A percentile compares a stretch with the other conserved stretches of the same genome.
These are phyloP conservation scores for Papilio machaon DNA, from an alignment of 1,140 invertebrate species.

Conservation along the genomic window DNA sequence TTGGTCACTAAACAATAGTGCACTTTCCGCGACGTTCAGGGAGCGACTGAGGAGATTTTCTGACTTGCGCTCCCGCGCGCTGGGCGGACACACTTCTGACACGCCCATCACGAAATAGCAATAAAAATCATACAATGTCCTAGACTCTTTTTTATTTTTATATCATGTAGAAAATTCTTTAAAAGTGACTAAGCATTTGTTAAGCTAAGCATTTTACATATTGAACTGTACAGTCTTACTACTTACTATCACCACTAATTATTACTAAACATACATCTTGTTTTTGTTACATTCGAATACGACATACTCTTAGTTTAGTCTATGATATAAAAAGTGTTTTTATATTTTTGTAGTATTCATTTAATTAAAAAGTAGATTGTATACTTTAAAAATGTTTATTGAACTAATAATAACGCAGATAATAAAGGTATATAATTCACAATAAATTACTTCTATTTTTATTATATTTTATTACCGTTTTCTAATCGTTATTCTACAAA, in stretches of 20 bases:
- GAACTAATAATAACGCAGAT: no score
- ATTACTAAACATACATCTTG: no score
- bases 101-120: slow-evolving; percentile 58
- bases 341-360: no score
- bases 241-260: background rate
- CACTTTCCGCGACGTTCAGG: slow-evolving; percentile 42
- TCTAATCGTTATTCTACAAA: no score
- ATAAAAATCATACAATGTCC: slow-evolving; percentile 48
- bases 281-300: no score
- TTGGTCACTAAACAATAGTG: background rate
- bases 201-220: background rate
- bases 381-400: no score
- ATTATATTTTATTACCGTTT: no score
- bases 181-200: slow-evolving; percentile 24
- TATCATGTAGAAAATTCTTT: background rate
- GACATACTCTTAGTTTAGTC: no score
- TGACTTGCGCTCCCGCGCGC: slow-evolving; percentile 44
- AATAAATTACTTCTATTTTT: no score
- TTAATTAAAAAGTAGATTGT: no score
- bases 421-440: no score
- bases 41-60: slow-evolving; percentile 53
- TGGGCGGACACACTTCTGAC: slow-evolving; percentile 63
- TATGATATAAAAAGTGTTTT: no score
- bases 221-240: background rate
- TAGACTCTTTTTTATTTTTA: slow-evolving; percentile 22